A percentile compares a stretch with the other conserved stretches of the same genome.
These are phyloP conservation scores for Hapalemur alaotrensis DNA, from an alignment of 2,797 vertebrate genomes.

Conservation along the genomic window DNA sequence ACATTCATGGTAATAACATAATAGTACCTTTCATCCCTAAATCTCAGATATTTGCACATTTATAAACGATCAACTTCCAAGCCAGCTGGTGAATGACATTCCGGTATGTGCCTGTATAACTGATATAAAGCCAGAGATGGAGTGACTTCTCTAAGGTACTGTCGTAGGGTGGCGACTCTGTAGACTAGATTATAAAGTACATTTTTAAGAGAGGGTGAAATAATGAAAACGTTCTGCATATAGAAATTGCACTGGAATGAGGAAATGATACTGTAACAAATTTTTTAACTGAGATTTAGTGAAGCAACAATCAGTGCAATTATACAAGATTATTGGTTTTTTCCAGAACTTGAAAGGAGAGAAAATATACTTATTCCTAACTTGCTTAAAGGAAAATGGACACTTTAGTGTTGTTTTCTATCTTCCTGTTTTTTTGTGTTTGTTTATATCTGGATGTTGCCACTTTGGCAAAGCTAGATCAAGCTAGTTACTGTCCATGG, in stretches of 20 bases:
- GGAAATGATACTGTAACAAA: background rate
- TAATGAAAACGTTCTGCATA: background rate
- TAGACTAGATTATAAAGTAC: background rate
- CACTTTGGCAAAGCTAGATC: background rate
- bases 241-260: background rate
- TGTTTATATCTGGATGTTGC: background rate
- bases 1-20: slow-evolving; percentile 40
- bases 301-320: background rate
- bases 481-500: background rate
- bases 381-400: background rate
- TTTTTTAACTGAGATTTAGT: background rate
- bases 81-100: background rate
- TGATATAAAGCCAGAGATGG: background rate
- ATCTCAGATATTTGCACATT: slow-evolving; percentile 38
- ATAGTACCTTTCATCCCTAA: slow-evolving; percentile 64
- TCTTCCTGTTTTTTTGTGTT: background rate
- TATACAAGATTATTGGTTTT: background rate
- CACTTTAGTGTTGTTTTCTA: background rate
- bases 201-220: slow-evolving; percentile 1
- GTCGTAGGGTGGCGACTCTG: background rate
- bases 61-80: slow-evolving; percentile 9
- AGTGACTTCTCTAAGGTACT: background rate
- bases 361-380: background rate
- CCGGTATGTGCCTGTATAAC: background rate
- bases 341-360: background rate